Conservation (phyloP, 2,113 vertebrate genomes). For the Harpagus bidentatus region DNA sequence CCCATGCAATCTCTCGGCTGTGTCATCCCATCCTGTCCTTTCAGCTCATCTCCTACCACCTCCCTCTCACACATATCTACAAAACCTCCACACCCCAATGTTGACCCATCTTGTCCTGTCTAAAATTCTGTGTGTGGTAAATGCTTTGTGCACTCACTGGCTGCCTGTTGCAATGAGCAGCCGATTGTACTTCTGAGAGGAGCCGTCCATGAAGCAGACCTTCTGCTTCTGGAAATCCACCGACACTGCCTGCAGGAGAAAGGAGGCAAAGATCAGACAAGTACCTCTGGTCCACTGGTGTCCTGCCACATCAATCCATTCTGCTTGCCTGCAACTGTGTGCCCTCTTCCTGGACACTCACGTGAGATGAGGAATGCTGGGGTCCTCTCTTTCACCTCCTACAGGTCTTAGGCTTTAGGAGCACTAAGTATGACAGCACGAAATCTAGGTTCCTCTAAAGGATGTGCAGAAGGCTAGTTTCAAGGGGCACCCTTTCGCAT, state of each 20-base stretch:
- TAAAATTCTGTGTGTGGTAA: background rate
- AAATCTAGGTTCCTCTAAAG: background rate
- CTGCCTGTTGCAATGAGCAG: slow-evolving; percentile 85
- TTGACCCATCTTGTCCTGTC: background rate
- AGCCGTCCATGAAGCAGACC: slow-evolving; percentile 72
- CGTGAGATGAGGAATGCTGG: background rate
- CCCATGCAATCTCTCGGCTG: background rate
- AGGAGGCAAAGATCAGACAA: background rate
- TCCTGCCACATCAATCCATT: background rate
- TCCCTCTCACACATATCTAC: background rate
- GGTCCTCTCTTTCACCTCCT: background rate
- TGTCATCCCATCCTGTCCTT: background rate
- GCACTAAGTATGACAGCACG: background rate
- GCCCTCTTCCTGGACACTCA: background rate
- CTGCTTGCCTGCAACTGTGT: background rate
- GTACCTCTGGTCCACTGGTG: background rate
- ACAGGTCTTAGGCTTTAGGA: background rate
- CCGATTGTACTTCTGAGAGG: slow-evolving; percentile 74
- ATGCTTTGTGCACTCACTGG: slow-evolving; percentile 61
- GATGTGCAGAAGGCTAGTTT: background rate
- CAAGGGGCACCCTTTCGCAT: background rate
- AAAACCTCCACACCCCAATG: background rate
- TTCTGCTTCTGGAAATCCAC: slow-evolving; percentile 71
- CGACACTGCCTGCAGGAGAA: slow-evolving; percentile 68
- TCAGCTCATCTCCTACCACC: background rate